A percentile compares a stretch with the other conserved stretches of the same genome.
phyloP scores from a whole-genome alignment of 1,140 invertebrate genomes.

The Drosophila kepulauana region DNA sequence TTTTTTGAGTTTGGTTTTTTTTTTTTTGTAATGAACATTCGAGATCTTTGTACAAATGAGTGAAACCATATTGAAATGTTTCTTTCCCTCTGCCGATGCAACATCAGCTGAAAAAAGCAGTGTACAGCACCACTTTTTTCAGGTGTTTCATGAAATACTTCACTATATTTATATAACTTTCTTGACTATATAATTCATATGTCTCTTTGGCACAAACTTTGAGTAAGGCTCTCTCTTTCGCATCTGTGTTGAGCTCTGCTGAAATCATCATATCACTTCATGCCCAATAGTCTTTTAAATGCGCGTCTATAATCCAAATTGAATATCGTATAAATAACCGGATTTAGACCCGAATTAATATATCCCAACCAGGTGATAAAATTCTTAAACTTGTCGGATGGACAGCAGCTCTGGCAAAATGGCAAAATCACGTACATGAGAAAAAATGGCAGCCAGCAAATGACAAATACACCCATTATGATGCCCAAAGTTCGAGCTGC shows the following conservation, averaged over 20 bases:
- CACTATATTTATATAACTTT: not conserved
- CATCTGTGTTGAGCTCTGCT: not conserved
- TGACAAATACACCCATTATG: slow-evolving; percentile 97
- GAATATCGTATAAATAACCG: slow-evolving; percentile 98
- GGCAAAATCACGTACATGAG: slow-evolving; percentile 97
- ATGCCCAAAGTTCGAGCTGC: slow-evolving; percentile 97
- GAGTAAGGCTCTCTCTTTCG: slow-evolving; percentile 50
- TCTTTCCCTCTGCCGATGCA: not conserved
- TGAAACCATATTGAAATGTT: slow-evolving; percentile 33
- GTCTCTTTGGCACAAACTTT: slow-evolving; percentile 72
- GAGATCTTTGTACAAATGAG: slow-evolving; percentile 48
- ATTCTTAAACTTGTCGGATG: slow-evolving; percentile 92
- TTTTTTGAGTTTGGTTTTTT: too few species aligned
- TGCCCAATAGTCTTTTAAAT: slow-evolving; percentile 94
- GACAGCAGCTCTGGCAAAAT: slow-evolving; percentile 92
- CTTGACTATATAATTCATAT: not conserved
- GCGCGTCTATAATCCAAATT: slow-evolving; percentile 98
- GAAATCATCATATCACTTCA: slow-evolving; percentile 85
- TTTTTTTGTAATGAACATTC: slow-evolving; percentile 17
- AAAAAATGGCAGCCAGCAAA: slow-evolving; percentile 99
- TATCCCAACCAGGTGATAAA: slow-evolving; percentile 99
- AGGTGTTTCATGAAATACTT: slow-evolving; percentile 27
- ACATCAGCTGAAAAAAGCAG: not conserved
- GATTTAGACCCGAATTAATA: slow-evolving; percentile 98
- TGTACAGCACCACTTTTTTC: not conserved